phyloP scores from a whole-genome alignment of 2,113 vertebrate species.

The Myotis brandtii region DNA sequence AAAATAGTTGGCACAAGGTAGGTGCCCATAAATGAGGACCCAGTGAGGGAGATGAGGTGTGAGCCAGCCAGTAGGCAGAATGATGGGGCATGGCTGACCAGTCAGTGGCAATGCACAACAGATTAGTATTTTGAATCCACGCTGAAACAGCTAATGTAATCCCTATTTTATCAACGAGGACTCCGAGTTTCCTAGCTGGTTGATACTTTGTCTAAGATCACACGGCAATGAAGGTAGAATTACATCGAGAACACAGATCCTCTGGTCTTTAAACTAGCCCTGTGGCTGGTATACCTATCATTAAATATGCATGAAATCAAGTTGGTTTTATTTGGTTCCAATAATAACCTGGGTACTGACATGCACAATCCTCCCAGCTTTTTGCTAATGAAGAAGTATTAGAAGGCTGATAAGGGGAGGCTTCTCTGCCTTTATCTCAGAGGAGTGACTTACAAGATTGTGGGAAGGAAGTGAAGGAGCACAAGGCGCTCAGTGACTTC shows the following conservation, averaged over 20 bases:
- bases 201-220: not conserved
- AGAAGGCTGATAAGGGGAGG: not conserved
- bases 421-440: not conserved
- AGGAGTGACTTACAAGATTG: not conserved
- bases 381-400: not conserved
- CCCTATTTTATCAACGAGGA: not conserved
- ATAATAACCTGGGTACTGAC: not conserved
- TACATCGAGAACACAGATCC: not conserved
- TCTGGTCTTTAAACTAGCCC: not conserved
- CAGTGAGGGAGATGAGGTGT: not conserved
- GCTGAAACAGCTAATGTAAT: not conserved
- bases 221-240: not conserved
- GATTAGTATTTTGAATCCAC: not conserved
- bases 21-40: not conserved
- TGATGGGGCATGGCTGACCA: not conserved
- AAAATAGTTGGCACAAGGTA: not conserved
- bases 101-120: not conserved
- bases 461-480: not conserved
- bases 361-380: not conserved
- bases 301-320: not conserved
- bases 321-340: conserved; percentile 15
- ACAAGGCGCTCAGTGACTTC: not conserved
- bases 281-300: not conserved
- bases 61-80: not conserved
- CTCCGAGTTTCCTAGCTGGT: not conserved